Evolutionary conservation across 2,797 vertebrate species (phyloP), one percentile per base, ranked within the genome.

Genomic region (Thaleichthys pacificus): DNA sequence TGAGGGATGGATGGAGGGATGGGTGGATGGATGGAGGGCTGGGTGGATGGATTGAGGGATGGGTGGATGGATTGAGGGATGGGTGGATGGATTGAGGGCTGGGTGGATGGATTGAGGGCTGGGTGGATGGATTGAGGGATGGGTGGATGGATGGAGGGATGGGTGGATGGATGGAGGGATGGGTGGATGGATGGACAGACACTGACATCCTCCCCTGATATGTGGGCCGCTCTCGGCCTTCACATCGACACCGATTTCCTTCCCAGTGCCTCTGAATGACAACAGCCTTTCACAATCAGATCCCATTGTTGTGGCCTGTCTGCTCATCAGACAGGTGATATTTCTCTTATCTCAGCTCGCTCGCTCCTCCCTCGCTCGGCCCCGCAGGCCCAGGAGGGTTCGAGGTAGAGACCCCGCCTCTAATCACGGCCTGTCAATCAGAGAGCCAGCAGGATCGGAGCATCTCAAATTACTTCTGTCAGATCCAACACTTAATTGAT

Each of bases 331-430:
- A 85, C 89, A 83, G 87, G 77, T 91, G 90, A 82, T 89, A 90
- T 92, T 92, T 93, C 86, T 91, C 32, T 89, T 89, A 92, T 93
- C 88, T 83, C 70, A 58, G 82, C n/a, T 76, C 72, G 82, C 77
- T 77, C 72, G 60, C 79, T 72, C 57, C 67, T 35, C 77, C 69
- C 83, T 81, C 80, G 71, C 74, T 83, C 82, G 73, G 77, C 83
- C 80, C 0, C 12, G 15, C 38, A 66, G 69, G 72, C n/a, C 72
- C 68, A n/a, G 47, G 65, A 74, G 56, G 69, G 76, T 82, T 88
- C 79, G 77, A 30, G 19, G 76, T 78, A 57, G 86, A 79, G 51
- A n/a, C 68, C 51, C 38, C 1, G 15, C 73, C 67, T 79, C 80
- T 69, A 61, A 73, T 79, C 77, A 66, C 60, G 47, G 71, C 57